Percentiles rank a stretch among this genome's conserved stretches.
Conservation (phyloP, 2,113 vertebrate species). For the Platichthys flesus region DNA sequence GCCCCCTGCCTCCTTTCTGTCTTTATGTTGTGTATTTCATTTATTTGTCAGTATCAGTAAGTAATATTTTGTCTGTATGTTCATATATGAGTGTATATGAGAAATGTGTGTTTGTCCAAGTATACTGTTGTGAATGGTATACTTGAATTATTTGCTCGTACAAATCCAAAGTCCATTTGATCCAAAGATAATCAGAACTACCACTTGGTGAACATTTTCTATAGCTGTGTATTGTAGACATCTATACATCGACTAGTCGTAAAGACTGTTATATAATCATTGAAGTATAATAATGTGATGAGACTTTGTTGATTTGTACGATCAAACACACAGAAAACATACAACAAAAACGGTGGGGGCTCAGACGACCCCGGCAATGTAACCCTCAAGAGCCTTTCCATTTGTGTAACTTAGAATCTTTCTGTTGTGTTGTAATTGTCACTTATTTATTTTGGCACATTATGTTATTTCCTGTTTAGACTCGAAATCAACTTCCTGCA, state of each 20-base stretch:
- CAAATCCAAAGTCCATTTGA: conserved; percentile 74
- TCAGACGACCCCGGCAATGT: conserved; percentile 64
- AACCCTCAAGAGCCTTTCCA: conserved; percentile 40
- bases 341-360: conserved; percentile 78
- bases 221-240: background rate
- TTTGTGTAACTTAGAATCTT: conserved; percentile 34
- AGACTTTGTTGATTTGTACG: conserved; percentile 78
- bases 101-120: conserved; percentile 77
- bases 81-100: conserved; percentile 83
- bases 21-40: conserved; percentile 44
- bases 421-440: conserved; percentile 49
- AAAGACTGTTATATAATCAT: background rate
- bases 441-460: conserved; percentile 28
- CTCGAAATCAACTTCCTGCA: conserved; percentile 18
- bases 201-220: background rate
- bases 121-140: conserved; percentile 66
- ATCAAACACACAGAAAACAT: conserved; percentile 79
- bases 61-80: conserved; percentile 85
- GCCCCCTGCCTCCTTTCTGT: conserved; percentile 45
- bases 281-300: background rate
- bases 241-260: background rate
- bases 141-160: conserved; percentile 55
- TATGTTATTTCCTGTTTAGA: conserved; percentile 36
- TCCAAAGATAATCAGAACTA: background rate
- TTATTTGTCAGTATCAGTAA: conserved; percentile 68